Base-by-base conservation (phyloP, 2,888 invertebrate species). In the Nephrotoma flavescens region DNA sequence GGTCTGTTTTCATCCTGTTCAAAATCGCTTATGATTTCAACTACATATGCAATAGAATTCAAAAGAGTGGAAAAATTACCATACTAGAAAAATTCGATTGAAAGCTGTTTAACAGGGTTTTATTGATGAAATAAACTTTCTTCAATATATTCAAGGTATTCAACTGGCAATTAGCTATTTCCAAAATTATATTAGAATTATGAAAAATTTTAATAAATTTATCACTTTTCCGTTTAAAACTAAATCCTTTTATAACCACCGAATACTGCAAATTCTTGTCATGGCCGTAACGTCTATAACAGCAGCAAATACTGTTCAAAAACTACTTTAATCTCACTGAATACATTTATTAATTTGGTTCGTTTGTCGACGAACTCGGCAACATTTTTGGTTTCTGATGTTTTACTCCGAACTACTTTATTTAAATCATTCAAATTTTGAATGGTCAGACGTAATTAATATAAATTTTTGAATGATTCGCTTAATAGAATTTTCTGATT, bases 231-330 rank as follows among this genome's bases (percentile, higher is more conserved):
- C 42, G 41, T n/a, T 41, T 41, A n/a, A 86, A 86, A 11, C 42
- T 42, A 41, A 84, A 84, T 42, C 15, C 84, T 0, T 84, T 84
- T 84, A 84, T 42, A 42, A 84, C 84, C 5, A 84, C 84, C 5
- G 84, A 84, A 31, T 31, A 71, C 4, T 71, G 71, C 19, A 86
- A 19, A 45, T 19, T 45, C 4, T 5, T 0, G n/a, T 86, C 15
- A n/a, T 86, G 41, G 42, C n/a, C 0, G 95, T 87, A 94, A 94
- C 87, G 94, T 94, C 89, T 94, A 93, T 0, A 97, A 90, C 31
- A 96, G 91, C 1, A 96, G 90, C 87, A 92, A 91, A 89, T 95
- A 94, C 89, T 97, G 97, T 88, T 95, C 94, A 41, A 96, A 91
- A 9, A 94, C 92, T 45, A 90, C 90, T 87, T 89, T 88, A 88